Conservation (phyloP, 2,888 invertebrate species). For the Muschampia plurimacula region DNA sequence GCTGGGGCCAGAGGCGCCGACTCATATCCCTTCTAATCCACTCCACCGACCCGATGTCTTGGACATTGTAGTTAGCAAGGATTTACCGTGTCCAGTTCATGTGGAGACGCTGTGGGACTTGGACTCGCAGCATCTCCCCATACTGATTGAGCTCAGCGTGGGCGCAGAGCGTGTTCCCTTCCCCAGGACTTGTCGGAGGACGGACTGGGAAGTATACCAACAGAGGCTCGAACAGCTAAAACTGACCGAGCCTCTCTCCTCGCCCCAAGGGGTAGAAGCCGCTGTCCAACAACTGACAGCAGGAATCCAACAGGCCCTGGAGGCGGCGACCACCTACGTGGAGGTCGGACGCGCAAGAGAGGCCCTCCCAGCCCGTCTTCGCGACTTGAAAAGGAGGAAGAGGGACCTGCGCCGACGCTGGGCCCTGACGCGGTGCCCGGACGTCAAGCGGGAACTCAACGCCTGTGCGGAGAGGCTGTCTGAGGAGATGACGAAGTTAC, state of each 20-base stretch:
- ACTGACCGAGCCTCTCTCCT: background rate
- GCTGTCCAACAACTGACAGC: background rate
- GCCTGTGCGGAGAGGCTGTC: background rate
- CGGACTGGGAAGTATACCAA: background rate
- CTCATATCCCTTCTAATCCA: background rate
- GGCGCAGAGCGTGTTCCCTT: background rate
- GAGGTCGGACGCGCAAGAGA: background rate
- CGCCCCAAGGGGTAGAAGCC: conserved; percentile 1
- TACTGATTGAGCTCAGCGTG: background rate
- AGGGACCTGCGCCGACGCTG: background rate
- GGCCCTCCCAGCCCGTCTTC: too few species aligned
- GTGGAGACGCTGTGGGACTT: conserved; percentile 16
- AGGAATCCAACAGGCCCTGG: background rate
- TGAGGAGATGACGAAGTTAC: conserved; percentile 5
- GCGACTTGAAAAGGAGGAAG: background rate
- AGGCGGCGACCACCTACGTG: background rate
- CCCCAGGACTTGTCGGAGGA: background rate
- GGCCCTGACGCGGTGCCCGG: background rate
- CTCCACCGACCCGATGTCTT: conserved; percentile 1
- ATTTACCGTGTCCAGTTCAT: conserved; percentile 6
- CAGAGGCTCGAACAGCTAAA: fast-evolving
- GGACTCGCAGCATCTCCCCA: conserved; percentile 2
- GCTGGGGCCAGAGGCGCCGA: background rate
- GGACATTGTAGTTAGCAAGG: conserved; percentile 4
- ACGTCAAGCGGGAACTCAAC: conserved; percentile 3